Percentiles rank a stretch among this genome's conserved stretches.
phyloP scores from a whole-genome alignment of 2,888 invertebrate genomes.

The Orthosia cruda region DNA sequence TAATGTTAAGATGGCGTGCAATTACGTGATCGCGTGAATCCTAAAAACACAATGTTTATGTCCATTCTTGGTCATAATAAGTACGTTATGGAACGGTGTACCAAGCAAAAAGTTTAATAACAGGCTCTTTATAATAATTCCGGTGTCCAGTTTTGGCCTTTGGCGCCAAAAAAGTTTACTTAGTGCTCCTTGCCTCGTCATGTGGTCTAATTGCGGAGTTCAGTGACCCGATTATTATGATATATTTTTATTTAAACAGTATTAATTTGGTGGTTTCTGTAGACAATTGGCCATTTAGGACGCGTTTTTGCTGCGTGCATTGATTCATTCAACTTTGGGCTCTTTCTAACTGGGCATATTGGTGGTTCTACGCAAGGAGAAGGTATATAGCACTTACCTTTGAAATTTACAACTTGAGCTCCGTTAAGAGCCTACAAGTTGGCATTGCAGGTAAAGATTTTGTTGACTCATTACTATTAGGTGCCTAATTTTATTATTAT shows the following conservation, averaged over 20 bases:
- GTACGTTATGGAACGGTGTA: conserved; percentile 52
- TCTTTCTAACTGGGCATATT: not conserved
- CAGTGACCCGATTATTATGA: conserved; percentile 51
- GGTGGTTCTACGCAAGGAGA: not conserved
- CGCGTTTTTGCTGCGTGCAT: not conserved
- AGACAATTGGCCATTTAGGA: conserved; percentile 27
- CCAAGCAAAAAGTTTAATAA: conserved; percentile 65
- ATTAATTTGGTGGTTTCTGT: conserved; percentile 27
- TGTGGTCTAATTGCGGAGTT: conserved; percentile 54
- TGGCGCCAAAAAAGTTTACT: conserved; percentile 56
- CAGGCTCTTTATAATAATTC: conserved; percentile 46
- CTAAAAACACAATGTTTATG: conserved; percentile 43
- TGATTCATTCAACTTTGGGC: not conserved
- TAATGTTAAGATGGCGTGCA: conserved; percentile 42
- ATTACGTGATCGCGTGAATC: conserved; percentile 57
- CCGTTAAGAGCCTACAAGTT: too few relatives aligned
- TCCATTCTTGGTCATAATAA: conserved; percentile 54
- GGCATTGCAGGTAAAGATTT: not conserved
- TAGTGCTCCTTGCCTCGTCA: conserved; percentile 28
- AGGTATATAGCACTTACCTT: too few relatives aligned
- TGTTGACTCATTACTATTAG: not conserved
- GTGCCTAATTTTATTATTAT: not conserved
- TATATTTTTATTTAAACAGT: conserved; percentile 38
- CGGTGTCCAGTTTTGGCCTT: conserved; percentile 25
- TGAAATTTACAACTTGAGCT: not conserved